Evolutionary conservation across 35 echinoderm and acorn worm species (phyloP), one percentile per base, ranked within the genome.

Genomic region (Acanthaster planci): DNA sequence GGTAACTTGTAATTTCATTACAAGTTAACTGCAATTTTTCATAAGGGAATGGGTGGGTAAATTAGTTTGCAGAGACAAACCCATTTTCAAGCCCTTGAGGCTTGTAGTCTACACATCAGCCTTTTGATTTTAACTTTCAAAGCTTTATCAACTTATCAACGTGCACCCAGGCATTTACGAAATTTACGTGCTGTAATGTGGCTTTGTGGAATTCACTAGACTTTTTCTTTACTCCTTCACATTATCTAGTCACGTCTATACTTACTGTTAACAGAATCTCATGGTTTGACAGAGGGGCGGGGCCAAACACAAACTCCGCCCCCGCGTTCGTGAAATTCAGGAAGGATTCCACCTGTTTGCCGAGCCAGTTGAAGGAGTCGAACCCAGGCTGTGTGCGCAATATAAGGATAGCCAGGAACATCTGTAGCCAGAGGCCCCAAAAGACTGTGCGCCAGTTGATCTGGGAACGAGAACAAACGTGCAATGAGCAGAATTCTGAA

Each of bases 251-350:
- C 42, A 9, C 80, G 27, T 84, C 7, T 42, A 2, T 80, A 91
- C 90, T 84, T 40, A 93, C 91, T 38, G 84, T 72, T 89, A 94
- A 92, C 22, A 99, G 80, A 89, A 99, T 91, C 36, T 55, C 56
- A 10, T 90, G 84, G 1, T 85, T 51, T 16, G 78, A 82, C 32
- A 99, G 78, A 12, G 89, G 88, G 21, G 50, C 76, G 12, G 90
- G 84, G 7, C 94, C 90, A 89, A 99, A 99, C 51, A 99, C 96
- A 86, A 99, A 99, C n/a, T 89, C 77, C 0, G 96, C 88, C 34
- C 96, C 96, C 1, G 80, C 92, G 27, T 77, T 82, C 16, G 96
- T 91, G 58, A 94, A 99, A 85, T 88, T 90, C 0, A 99, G 79
- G 81, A 99, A 99, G 7, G 75, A 78, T 47, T 93, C 89, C 2